A percentile compares a stretch with the other conserved stretches of the same genome.
Conservation (phyloP, 2,113 vertebrate genomes). For the Chlorocebus sabaeus region DNA sequence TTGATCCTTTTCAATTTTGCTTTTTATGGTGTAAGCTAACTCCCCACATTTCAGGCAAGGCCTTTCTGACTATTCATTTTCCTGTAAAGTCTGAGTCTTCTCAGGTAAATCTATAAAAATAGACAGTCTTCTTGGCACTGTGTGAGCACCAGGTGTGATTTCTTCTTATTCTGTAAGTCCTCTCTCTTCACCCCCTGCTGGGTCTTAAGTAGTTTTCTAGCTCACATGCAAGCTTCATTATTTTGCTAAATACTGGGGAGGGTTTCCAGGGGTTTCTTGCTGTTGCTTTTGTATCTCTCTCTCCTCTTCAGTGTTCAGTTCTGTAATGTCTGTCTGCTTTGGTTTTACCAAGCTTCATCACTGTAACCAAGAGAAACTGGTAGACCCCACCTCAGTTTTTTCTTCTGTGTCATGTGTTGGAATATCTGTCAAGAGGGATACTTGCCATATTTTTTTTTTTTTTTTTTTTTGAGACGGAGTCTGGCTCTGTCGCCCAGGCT, state of each 20-base stretch:
- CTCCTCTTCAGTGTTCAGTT: neutral
- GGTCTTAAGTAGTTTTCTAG: neutral
- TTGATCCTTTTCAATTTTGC: neutral
- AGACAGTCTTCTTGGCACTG: neutral
- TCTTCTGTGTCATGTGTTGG: neutral
- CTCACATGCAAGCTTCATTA: rapidly evolving
- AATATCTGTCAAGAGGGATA: neutral
- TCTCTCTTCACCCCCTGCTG: neutral
- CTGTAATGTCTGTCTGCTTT: neutral
- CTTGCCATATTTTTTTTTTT: neutral
- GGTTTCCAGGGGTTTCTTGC: too few species aligned
- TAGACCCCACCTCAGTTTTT: neutral
- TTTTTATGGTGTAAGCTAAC: neutral
- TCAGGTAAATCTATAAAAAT: too few species aligned
- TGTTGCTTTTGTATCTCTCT: neutral
- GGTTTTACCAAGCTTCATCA: neutral
- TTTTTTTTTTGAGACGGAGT: too few species aligned
- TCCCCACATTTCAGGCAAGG: neutral
- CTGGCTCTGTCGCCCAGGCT: too few species aligned
- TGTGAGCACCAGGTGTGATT: neutral
- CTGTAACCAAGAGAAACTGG: neutral
- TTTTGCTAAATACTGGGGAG: neutral
- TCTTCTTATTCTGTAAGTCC: neutral
- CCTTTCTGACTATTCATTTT: neutral
- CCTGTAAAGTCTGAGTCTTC: neutral